Base-by-base conservation (phyloP, 1,140 invertebrate species). In the Vollenhovia emeryi region DNA sequence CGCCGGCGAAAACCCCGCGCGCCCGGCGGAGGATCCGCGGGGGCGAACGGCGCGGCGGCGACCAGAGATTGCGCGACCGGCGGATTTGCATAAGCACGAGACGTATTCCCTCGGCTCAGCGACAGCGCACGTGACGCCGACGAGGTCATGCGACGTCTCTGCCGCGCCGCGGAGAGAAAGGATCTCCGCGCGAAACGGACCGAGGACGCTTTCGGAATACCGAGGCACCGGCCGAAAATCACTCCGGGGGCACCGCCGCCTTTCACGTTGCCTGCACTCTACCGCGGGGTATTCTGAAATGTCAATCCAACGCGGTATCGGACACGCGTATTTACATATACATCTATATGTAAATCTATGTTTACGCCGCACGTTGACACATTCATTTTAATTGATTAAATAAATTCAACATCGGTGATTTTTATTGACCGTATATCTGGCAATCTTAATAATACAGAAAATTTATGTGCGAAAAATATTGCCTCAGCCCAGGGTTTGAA, bases 1-100 rank as follows among this genome's bases (percentile, higher is more conserved):
- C 18, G n/a, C 18, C 43, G 94, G 91, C 95, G 50, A 82, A 84
- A 82, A 84, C 6, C 33, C 3, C 40, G 88, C 92, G 13, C n/a
- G n/a, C 7, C 33, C 27, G 74, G 27, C n/a, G 24, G n/a, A 30
- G n/a, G 50, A 36, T 69, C 55, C 33, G 33, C 30, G 33, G 40
- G 30, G 33, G 6, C 33, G 33, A 36, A 36, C n/a, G n/a, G n/a
- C n/a, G n/a, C n/a, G n/a, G n/a, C n/a, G 33, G 33, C 33, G 24
- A 15, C 3, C 9, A 15, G 8, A 50, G 43, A 71, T 40, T 40
- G 48, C 64, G 36, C 36, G 62, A 57, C 33, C 48, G 59, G 21
- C 15, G 57, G 27, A 57, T 80, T 69, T 80, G 64, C 18, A 71
- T 57, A 80, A 57, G 64, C 18, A 80, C 36, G 78, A 43, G 64